phyloP scores from a whole-genome alignment of 64 coral and sea anemone species.

The Pocillopora verrucosa region DNA sequence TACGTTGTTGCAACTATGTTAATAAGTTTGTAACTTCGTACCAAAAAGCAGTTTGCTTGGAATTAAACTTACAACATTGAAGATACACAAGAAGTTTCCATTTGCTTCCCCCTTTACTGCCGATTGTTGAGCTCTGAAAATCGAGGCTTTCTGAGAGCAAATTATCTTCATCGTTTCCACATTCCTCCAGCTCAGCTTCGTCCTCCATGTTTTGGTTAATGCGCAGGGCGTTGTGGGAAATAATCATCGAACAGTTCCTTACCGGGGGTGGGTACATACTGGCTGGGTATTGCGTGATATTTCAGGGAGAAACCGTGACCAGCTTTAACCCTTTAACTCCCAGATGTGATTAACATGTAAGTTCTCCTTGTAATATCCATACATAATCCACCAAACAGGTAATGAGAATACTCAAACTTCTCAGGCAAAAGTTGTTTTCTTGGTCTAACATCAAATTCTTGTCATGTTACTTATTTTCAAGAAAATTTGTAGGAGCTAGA shows the following conservation, averaged over 20 bases:
- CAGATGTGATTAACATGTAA: too few species aligned
- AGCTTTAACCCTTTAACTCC: too few species aligned
- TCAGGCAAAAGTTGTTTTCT: too few species aligned
- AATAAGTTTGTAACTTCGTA: background rate
- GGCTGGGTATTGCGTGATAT: too few species aligned
- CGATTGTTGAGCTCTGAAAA: background rate
- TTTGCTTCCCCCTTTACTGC: background rate
- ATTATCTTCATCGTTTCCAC: background rate
- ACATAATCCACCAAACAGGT: too few species aligned
- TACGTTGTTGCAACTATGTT: background rate
- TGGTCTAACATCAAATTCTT: too few species aligned
- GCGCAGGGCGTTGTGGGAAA: conserved; percentile 4
- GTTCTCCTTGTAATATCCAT: too few species aligned
- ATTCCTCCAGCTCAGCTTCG: conserved; percentile 12
- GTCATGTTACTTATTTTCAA: background rate
- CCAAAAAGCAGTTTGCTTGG: background rate
- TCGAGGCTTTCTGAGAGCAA: background rate
- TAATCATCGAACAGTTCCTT: background rate
- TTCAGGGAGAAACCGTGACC: too few species aligned
- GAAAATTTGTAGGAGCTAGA: background rate
- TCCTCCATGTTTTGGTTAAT: conserved; percentile 34
- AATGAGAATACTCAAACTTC: too few species aligned
- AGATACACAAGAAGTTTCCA: conserved; percentile 6
- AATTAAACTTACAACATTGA: conserved; percentile 46
- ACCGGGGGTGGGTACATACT: background rate